Conservation (phyloP, 2,797 vertebrate genomes). For the Gymnopithys bicolor region DNA sequence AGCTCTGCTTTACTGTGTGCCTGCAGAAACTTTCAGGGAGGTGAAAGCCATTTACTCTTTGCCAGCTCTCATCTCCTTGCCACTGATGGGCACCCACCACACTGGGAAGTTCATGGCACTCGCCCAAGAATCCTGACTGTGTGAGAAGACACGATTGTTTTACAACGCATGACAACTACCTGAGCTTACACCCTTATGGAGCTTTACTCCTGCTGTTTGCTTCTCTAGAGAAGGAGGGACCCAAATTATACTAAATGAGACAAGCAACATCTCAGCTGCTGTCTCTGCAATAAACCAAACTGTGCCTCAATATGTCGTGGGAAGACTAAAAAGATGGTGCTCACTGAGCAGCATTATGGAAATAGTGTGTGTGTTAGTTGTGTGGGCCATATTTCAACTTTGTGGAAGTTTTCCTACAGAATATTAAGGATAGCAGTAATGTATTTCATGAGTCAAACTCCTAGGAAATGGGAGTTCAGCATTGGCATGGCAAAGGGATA, state of each 20-base stretch:
- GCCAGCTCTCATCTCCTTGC: constrained; percentile 12
- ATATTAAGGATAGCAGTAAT: neutral
- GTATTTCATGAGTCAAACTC: neutral
- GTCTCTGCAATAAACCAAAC: constrained; percentile 52
- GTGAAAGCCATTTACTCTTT: neutral
- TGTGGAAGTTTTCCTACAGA: neutral
- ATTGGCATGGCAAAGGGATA: neutral
- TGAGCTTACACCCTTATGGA: constrained; percentile 39
- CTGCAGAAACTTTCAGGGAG: neutral
- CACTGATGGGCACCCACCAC: neutral
- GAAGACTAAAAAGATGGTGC: neutral
- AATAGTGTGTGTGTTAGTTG: neutral
- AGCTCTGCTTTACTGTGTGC: neutral
- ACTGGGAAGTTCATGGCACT: neutral
- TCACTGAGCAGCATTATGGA: neutral
- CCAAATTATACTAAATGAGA: constrained; percentile 61
- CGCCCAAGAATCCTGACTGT: neutral
- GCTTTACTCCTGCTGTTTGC: constrained; percentile 32
- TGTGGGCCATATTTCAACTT: neutral
- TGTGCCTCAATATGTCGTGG: constrained; percentile 25
- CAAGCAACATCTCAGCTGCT: constrained; percentile 55
- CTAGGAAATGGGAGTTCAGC: neutral
- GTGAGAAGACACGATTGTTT: constrained; percentile 46
- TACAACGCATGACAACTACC: neutral
- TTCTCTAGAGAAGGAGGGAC: constrained; percentile 31